Base-by-base conservation (phyloP, 1,140 invertebrate species). In the Trichogramma pretiosum region DNA sequence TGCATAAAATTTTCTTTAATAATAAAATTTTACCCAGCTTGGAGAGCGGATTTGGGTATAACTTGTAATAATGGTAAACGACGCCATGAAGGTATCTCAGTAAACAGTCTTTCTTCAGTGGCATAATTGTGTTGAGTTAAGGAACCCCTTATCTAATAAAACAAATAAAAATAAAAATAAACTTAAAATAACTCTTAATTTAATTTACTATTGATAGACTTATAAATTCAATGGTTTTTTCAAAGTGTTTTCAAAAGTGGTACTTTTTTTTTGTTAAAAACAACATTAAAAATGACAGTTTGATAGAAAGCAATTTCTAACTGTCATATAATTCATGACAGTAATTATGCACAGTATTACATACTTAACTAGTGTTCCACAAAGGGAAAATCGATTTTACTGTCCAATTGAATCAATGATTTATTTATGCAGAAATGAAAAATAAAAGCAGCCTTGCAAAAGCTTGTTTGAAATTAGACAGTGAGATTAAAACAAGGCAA, bases 1-100 rank as follows among this genome's bases (percentile, higher is more conserved):
- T 38, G 18, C 47, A 9, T 28, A 26, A 46, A 33, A 33, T 39
- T 48, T 51, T 67, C 5, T 43, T 37, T 28, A 19, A 37, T 22
- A 46, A 13, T 24, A 22, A 46, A 36, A 36, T 38, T 47, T 51
- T 67, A 72, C 70, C 70, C 70, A 55, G 67, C 68, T 59, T 69
- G 65, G 8, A 72, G 53, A 35, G 67, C 70, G 11, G 67, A 72
- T 52, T 70, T 69, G 21, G 70, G 68, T 36, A 71, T 61, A 53
- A 70, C 59, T 22, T 67, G 60, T 45, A 60, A 54, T 5, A 72
- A 48, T 45, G 63, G 54, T 36, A 72, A 58, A 38, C 64, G 61
- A 50, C 68, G 60, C 67, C 67, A 71, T 26, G 63, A 59, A 36
- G 68, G 70, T 57, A 72, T 65, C 44, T 56, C 59, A 35, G 63